phyloP scores from a whole-genome alignment of 2,113 vertebrate species.

The Syrmaticus mikado region DNA sequence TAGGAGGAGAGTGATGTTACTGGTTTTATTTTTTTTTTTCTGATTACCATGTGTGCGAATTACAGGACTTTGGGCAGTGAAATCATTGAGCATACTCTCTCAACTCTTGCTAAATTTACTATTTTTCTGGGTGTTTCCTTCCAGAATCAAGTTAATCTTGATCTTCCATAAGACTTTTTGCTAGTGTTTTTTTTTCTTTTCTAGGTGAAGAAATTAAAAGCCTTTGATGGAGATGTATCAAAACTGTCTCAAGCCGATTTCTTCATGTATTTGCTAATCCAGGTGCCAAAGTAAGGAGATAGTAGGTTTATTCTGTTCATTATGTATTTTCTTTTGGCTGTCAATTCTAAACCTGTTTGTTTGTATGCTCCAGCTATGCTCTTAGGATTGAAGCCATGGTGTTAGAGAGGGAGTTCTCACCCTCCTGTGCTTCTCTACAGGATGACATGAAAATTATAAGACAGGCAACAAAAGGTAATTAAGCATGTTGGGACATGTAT shows the following conservation, averaged over 20 bases:
- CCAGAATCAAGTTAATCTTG: slow-evolving; percentile 14
- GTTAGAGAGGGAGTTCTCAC: slow-evolving; percentile 90
- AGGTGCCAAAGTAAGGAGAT: slow-evolving; percentile 90
- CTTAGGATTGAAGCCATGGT: slow-evolving; percentile 96
- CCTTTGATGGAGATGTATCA: slow-evolving; percentile 89
- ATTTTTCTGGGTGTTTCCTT: slow-evolving; percentile 6
- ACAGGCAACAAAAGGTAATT: slow-evolving; percentile 89
- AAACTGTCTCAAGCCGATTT: slow-evolving; percentile 95
- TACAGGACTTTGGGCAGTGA: not conserved
- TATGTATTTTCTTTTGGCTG: not conserved
- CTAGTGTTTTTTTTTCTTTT: slow-evolving; percentile 35
- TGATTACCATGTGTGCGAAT: not conserved
- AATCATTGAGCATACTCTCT: not conserved
- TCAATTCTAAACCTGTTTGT: slow-evolving; percentile 21
- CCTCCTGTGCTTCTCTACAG: slow-evolving; percentile 87
- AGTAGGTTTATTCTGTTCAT: slow-evolving; percentile 1
- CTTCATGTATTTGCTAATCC: slow-evolving; percentile 93
- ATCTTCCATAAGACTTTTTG: not conserved
- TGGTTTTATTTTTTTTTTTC: not conserved
- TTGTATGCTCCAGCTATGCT: slow-evolving; percentile 84
- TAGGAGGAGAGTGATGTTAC: not conserved
- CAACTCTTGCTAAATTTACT: not conserved
- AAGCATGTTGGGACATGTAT: slow-evolving; percentile 30
- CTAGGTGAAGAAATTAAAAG: slow-evolving; percentile 90
- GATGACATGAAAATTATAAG: slow-evolving; percentile 88